These are phyloP conservation scores for Leucoraja erinaceus DNA, from an alignment of 2,113 vertebrate genomes.

Conservation along the genomic window DNA sequence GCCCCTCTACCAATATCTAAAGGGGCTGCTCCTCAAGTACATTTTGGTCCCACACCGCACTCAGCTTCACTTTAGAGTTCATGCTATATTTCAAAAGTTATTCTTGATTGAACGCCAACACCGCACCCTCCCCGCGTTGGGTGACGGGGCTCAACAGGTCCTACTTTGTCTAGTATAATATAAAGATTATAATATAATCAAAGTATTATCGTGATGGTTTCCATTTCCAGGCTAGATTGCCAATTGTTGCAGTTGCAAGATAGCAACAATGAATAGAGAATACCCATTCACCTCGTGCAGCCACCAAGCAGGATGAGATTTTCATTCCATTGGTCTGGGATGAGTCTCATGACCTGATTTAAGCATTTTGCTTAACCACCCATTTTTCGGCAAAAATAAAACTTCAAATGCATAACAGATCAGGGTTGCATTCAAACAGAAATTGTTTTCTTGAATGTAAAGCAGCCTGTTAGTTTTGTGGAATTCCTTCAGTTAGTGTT, in stretches of 20 bases:
- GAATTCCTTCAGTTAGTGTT: neutral
- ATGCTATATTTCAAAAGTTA: too few species aligned
- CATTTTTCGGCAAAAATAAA: neutral
- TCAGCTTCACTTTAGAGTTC: too few species aligned
- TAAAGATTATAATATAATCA: too few species aligned
- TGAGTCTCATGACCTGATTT: neutral
- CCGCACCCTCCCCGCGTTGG: too few species aligned
- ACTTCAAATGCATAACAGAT: neutral
- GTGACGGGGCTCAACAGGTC: too few species aligned
- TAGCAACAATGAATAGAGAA: neutral
- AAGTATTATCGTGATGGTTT: too few species aligned
- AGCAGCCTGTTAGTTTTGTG: neutral
- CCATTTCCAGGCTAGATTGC: neutral
- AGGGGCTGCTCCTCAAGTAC: too few species aligned
- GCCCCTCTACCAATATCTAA: too few species aligned
- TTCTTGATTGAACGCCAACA: too few species aligned
- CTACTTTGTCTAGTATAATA: too few species aligned
- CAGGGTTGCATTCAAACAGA: neutral
- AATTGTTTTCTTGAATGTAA: neutral
- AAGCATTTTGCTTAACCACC: neutral
- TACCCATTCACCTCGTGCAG: neutral
- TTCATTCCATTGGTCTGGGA: neutral
- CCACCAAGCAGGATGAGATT: neutral
- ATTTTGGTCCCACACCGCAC: too few species aligned
- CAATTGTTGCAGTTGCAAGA: neutral